phyloP scores from a whole-genome alignment of 1,140 invertebrate genomes.

The Lethrus apterus region DNA sequence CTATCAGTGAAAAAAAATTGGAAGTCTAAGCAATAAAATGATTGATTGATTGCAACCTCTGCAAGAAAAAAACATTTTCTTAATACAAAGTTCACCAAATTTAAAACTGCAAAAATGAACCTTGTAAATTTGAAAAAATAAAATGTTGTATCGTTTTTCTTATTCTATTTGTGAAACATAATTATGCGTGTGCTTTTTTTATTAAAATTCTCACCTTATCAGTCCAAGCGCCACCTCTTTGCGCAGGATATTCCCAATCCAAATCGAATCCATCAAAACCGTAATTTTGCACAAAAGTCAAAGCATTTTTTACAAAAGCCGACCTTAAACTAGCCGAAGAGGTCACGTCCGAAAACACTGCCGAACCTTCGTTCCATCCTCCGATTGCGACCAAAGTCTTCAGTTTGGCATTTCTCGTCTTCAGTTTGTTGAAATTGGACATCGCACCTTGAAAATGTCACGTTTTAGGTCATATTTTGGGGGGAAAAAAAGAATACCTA shows the following conservation, averaged over 20 bases:
- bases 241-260: conserved; percentile 71
- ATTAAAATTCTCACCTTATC: conserved; percentile 16
- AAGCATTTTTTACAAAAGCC: conserved; percentile 44
- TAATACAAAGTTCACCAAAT: too few relatives aligned
- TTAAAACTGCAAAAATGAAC: too few relatives aligned
- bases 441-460: conserved; percentile 3
- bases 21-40: too few relatives aligned
- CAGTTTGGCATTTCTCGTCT: conserved; percentile 48
- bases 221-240: conserved; percentile 8
- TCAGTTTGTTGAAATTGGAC: conserved; percentile 45
- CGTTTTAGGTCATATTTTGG: too few relatives aligned
- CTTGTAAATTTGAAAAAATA: too few relatives aligned
- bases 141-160: too few relatives aligned
- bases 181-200: too few relatives aligned
- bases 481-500: too few relatives aligned
- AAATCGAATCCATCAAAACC: conserved; percentile 68
- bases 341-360: conserved; percentile 48
- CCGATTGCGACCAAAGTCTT: conserved; percentile 65
- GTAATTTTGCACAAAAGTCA: conserved; percentile 24
- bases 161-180: too few relatives aligned
- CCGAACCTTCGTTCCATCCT: conserved; percentile 64
- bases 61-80: too few relatives aligned
- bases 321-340: conserved; percentile 18
- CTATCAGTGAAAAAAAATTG: too few relatives aligned
- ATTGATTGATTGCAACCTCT: too few relatives aligned